These are phyloP conservation scores for Polyommatus icarus DNA, from an alignment of 2,888 invertebrate genomes.

Conservation along the genomic window DNA sequence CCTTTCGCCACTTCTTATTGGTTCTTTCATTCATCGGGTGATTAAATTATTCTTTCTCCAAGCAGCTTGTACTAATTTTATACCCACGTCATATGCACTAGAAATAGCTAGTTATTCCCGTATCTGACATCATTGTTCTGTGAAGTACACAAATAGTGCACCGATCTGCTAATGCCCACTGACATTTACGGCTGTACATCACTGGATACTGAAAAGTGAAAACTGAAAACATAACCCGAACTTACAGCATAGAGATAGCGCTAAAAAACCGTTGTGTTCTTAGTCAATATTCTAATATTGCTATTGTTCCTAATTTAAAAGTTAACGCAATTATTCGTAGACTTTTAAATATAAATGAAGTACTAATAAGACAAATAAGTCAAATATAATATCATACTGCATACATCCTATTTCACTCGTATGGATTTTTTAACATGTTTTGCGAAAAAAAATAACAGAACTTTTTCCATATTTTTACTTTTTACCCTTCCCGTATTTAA, in stretches of 20 bases:
- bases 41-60: not conserved
- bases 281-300: too few species aligned
- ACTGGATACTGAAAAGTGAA: not conserved
- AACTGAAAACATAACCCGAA: not conserved
- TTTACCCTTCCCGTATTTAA: too few species aligned
- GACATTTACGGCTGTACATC: constrained; percentile 16
- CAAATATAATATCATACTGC: too few species aligned
- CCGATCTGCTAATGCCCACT: constrained; percentile 34
- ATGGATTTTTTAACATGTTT: not conserved
- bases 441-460: not conserved
- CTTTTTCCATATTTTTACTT: not conserved
- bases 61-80: not conserved
- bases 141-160: constrained; percentile 42
- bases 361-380: too few species aligned
- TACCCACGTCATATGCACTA: constrained; percentile 4
- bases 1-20: not conserved
- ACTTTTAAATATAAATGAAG: too few species aligned
- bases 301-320: too few species aligned
- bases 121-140: constrained; percentile 46
- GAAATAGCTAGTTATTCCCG: constrained; percentile 36
- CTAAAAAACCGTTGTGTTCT: not conserved
- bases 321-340: too few species aligned
- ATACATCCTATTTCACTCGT: too few species aligned
- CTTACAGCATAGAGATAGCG: not conserved
- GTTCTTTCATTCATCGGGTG: not conserved